Base-by-base conservation (phyloP, 2,797 vertebrate genomes). In the Cyclopterus lumpus region DNA sequence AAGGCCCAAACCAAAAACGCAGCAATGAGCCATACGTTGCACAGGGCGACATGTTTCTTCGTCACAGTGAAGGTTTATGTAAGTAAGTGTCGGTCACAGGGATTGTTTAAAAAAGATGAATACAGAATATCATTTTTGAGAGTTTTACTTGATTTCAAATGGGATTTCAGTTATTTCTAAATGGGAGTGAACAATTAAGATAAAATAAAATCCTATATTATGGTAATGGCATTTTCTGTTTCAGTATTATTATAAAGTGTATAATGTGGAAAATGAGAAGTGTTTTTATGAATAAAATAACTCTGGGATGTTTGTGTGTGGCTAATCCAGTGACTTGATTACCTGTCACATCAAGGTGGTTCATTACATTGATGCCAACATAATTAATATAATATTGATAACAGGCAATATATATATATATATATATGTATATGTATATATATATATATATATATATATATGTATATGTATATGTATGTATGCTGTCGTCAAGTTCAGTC, bases 341-440 rank as follows among this genome's bases (percentile, higher is more conserved):
- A 15, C 28, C 6, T 7, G 8, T 67, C n/a, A 38, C 1, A 48
- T 62, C 20, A 26, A 2, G 1, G 6, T 32, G 46, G 4, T 28
- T 40, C 2, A 34, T 34, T 24, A 16, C 32, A 48, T 8, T 18
- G 1, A 48, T 58, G 2, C 6, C 9, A 22, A 46, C n/a, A 8
- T 1, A 1, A 38, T 20, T 6, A 15, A 16, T 4, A 54, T 7
- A 22, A 7, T 38, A 34, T n/a, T 54, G 1, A 22, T 10, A 18
- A 42, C 42, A 18, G 44, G 18, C 6, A 7, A 8, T 6, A 20
- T 15, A 22, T 4, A 18, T 20, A 32, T 18, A 30, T 51, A 8
- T 12, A 54, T 82, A 79, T 64, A 49, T 72, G n/a, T 20, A 32
- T 18, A 30, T 51, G 8, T 12, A 54, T 82, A 79, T 64, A 49